Conservation (phyloP, 2,888 invertebrate species). For the Salpingus planirostris region DNA sequence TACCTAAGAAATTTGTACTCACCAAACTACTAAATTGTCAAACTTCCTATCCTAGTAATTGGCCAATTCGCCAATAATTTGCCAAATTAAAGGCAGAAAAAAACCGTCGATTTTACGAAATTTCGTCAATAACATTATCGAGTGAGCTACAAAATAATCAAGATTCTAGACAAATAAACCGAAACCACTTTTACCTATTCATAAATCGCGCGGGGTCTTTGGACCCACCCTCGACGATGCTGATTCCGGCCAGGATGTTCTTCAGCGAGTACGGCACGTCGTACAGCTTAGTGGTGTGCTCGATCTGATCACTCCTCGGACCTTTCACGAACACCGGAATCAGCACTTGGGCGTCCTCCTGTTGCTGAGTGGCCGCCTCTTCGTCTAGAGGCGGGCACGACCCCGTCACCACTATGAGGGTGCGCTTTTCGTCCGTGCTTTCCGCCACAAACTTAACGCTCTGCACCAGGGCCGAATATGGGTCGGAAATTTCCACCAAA, state of each 20-base stretch:
- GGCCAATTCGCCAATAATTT: too few relatives aligned
- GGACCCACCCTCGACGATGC: too few relatives aligned
- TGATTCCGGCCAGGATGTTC: conserved; percentile 13
- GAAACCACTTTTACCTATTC: too few relatives aligned
- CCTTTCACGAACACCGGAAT: conserved; percentile 25
- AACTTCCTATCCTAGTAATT: too few relatives aligned
- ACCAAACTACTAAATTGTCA: too few relatives aligned
- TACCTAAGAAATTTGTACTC: too few relatives aligned
- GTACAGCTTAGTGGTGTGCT: conserved; percentile 18
- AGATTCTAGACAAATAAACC: too few relatives aligned
- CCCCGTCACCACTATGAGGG: conserved; percentile 28
- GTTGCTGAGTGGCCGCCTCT: conserved; percentile 2
- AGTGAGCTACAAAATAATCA: too few relatives aligned
- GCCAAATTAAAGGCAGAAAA: too few relatives aligned
- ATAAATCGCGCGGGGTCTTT: too few relatives aligned
- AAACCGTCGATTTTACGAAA: too few relatives aligned
- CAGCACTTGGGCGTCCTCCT: not conserved
- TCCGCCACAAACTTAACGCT: conserved; percentile 30
- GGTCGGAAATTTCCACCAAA: conserved; percentile 22
- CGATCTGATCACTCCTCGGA: conserved; percentile 18
- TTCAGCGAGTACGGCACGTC: conserved; percentile 27
- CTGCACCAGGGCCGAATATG: conserved; percentile 28
- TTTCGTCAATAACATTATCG: too few relatives aligned
- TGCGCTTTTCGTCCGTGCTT: conserved; percentile 24
- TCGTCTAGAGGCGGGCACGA: conserved; percentile 19